Evolutionary conservation across 1,140 invertebrate species (phyloP).

Genomic region (Lordiphosa stackelbergi): DNA sequence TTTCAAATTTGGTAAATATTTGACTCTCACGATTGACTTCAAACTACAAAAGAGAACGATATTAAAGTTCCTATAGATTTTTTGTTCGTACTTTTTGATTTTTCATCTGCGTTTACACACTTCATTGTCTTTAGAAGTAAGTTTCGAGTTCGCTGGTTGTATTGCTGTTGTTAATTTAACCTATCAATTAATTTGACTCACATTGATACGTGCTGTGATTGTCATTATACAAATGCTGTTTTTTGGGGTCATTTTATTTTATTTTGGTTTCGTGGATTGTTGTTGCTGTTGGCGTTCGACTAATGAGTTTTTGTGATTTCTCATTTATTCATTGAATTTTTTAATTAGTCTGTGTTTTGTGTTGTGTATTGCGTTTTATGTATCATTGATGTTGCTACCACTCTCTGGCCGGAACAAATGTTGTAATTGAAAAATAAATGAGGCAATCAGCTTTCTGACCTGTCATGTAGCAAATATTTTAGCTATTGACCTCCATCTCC

Average conservation of each 20-base stretch:
- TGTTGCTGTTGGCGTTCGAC: conserved; percentile 45
- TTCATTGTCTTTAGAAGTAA: no score
- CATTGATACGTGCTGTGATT: conserved; percentile 17
- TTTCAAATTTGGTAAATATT: no score
- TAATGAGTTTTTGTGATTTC: conserved; percentile 72
- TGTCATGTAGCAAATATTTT: conserved; percentile 71
- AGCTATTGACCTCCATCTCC: conserved; percentile 52
- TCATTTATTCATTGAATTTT: conserved; percentile 72
- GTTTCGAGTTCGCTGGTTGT: conserved; percentile 15
- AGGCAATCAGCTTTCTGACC: conserved; percentile 73
- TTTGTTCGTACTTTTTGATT: conserved; percentile 17
- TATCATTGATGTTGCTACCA: conserved; percentile 17
- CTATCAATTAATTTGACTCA: conserved; percentile 27
- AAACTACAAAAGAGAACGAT: no score
- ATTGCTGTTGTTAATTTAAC: conserved; percentile 31
- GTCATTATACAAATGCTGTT: conserved; percentile 24
- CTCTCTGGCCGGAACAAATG: conserved; percentile 52
- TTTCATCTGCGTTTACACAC: neutral
- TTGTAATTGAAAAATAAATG: conserved; percentile 75
- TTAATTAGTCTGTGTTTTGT: conserved; percentile 57
- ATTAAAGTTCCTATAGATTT: no score
- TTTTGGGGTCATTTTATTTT: conserved; percentile 28
- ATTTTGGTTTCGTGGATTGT: conserved; percentile 14
- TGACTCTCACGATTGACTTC: no score
- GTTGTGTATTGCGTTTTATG: conserved; percentile 5